Evolutionary conservation across 2,888 invertebrate genomes (phyloP).

Genomic region (Isoperla grammatica): DNA sequence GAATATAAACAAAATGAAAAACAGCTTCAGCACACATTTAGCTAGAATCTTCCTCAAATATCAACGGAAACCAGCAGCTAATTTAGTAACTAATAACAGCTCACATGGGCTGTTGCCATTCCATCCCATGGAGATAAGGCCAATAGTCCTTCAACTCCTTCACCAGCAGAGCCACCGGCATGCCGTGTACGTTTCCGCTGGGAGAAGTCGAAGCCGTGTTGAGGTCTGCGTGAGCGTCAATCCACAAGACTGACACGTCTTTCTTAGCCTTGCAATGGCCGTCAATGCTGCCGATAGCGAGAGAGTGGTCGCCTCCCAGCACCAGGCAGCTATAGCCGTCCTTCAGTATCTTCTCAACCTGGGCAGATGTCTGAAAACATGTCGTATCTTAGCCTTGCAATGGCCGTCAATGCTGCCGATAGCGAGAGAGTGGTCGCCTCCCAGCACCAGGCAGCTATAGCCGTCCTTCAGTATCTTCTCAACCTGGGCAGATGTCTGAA

Average conservation of each 20-base stretch:
- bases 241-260: conserved; percentile 76
- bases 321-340: conserved; percentile 65
- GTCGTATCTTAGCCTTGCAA: conserved; percentile 42
- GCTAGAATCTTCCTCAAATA: too few species aligned
- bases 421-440: conserved; percentile 88
- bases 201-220: conserved; percentile 80
- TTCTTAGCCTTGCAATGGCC: conserved; percentile 57
- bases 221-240: conserved; percentile 90
- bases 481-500: conserved; percentile 52
- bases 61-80: too few species aligned
- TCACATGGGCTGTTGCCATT: conserved; percentile 73
- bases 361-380: conserved; percentile 46
- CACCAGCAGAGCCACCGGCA: conserved; percentile 74
- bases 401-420: conserved; percentile 80
- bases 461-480: conserved; percentile 57
- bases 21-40: too few species aligned
- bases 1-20: too few species aligned
- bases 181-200: conserved; percentile 74
- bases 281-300: conserved; percentile 77
- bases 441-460: conserved; percentile 67
- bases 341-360: conserved; percentile 56
- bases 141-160: conserved; percentile 69
- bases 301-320: conserved; percentile 87
- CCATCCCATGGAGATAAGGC: conserved; percentile 70
- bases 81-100: too few species aligned